These are phyloP conservation scores for Mystacornis crossleyi DNA, from an alignment of 2,113 vertebrate genomes.

Conservation along the genomic window DNA sequence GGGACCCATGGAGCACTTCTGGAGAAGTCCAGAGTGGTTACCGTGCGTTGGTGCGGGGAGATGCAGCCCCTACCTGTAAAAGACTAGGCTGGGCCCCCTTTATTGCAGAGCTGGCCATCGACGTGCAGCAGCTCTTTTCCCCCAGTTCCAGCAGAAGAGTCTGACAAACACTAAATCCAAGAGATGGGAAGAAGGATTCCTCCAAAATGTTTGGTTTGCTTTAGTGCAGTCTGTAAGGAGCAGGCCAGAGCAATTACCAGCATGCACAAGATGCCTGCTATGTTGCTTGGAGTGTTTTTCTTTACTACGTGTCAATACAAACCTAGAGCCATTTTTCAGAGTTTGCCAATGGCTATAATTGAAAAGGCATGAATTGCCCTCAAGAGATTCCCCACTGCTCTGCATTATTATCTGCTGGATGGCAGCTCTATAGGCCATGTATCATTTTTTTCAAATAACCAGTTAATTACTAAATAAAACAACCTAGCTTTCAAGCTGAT, in stretches of 20 bases:
- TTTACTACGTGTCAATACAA: constrained; percentile 67
- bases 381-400: constrained; percentile 70
- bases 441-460: constrained; percentile 88
- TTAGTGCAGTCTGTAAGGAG: neutral
- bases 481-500: constrained; percentile 86
- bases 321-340: constrained; percentile 77
- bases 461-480: constrained; percentile 93
- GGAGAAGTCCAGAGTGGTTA: neutral
- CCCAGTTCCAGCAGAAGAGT: neutral
- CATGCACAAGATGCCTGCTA: constrained; percentile 5
- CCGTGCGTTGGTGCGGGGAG: neutral
- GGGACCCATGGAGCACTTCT: neutral
- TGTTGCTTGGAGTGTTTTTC: constrained; percentile 60
- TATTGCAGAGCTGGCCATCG: neutral
- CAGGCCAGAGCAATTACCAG: constrained; percentile 57
- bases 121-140: neutral
- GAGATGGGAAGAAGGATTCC: neutral
- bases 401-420: constrained; percentile 72
- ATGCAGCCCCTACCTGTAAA: neutral
- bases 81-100: neutral
- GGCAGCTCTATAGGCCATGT: constrained; percentile 80
- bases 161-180: neutral
- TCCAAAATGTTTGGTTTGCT: neutral
- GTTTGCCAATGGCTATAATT: constrained; percentile 71
- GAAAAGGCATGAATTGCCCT: constrained; percentile 72